Conservation (phyloP, 2,797 vertebrate species). For the Platalea minor region DNA sequence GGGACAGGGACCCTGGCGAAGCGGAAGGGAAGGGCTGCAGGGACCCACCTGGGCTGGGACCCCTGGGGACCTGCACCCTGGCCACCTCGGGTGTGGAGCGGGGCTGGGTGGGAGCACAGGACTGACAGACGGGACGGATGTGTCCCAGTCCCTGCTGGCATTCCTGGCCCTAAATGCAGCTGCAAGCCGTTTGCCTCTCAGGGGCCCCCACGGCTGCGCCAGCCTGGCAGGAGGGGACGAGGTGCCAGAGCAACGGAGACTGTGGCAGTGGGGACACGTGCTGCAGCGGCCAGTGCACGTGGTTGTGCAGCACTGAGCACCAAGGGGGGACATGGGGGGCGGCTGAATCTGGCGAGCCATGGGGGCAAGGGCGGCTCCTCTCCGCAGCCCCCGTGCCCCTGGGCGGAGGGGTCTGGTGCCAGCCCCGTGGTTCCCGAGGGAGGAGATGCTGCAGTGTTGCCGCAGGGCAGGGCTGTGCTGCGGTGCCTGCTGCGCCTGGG, state of each 20-base stretch:
- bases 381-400: background rate
- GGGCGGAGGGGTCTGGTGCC: background rate
- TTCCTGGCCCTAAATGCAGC: background rate
- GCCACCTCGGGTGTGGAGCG: fast-evolving
- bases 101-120: background rate
- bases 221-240: background rate
- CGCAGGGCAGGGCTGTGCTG: background rate
- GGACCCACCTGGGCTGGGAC: background rate
- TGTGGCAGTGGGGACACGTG: fast-evolving
- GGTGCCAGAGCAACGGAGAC: background rate
- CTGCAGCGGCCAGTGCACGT: fast-evolving
- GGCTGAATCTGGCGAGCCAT: fast-evolving
- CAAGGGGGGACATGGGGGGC: background rate
- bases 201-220: background rate
- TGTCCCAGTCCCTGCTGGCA: background rate
- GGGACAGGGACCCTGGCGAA: background rate
- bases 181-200: background rate
- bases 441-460: background rate
- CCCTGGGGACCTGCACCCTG: background rate
- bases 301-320: background rate
- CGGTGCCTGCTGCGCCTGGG: fast-evolving
- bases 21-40: background rate
- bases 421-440: fast-evolving
- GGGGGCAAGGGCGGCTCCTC: background rate
- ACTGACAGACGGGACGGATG: fast-evolving